Evolutionary conservation across 2,113 vertebrate species (phyloP).

Genomic region (Chaetodon auriga): DNA sequence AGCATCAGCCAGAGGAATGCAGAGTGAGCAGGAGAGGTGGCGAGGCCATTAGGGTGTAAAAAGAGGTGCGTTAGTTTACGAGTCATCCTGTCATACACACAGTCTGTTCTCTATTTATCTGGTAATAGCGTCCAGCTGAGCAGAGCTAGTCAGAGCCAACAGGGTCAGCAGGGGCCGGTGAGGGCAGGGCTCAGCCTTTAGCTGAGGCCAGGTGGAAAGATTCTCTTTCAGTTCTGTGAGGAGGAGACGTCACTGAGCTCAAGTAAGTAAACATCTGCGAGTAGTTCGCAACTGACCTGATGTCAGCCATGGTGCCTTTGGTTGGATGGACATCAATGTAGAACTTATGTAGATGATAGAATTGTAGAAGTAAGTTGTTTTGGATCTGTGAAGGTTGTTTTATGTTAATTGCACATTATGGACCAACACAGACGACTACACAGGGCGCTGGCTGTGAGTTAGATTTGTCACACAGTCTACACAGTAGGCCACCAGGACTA

Average conservation of each 20-base stretch:
- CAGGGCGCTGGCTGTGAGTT: not conserved
- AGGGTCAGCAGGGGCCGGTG: conserved; percentile 10
- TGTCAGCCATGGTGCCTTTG: not conserved
- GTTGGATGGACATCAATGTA: not conserved
- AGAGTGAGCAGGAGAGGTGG: conserved; percentile 7
- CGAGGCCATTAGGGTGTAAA: not conserved
- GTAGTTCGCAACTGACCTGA: not conserved
- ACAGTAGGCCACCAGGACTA: not conserved
- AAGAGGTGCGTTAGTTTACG: conserved; percentile 3
- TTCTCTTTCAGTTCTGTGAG: conserved; percentile 51
- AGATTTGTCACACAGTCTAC: not conserved
- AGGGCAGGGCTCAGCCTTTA: conserved; percentile 46
- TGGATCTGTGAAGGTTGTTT: conserved; percentile 8
- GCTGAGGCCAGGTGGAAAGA: conserved; percentile 39
- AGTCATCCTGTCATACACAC: not conserved
- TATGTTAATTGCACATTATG: not conserved
- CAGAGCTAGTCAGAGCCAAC: not conserved
- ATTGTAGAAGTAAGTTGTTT: not conserved
- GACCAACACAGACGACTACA: not conserved
- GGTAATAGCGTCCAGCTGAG: conserved; percentile 33
- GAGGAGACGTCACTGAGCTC: conserved; percentile 9
- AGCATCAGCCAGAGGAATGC: conserved; percentile 8
- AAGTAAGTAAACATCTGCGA: not conserved
- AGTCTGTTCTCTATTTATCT: conserved; percentile 39
- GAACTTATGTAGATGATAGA: not conserved